Conservation (phyloP, 2,797 vertebrate species). For the Aulostomus chinensis region DNA sequence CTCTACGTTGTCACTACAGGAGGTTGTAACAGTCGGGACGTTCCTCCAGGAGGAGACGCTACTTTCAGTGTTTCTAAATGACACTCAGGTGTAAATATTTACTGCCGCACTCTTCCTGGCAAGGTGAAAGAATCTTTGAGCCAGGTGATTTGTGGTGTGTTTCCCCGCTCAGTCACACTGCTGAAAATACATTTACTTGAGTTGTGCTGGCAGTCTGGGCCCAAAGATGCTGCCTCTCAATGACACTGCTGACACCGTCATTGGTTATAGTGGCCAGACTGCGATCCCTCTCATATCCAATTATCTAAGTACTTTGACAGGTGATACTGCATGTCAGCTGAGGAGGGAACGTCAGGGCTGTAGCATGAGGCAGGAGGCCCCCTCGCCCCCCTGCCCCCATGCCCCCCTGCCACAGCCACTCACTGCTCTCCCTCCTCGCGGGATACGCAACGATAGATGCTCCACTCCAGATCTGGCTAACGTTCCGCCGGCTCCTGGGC, state of each 20-base stretch:
- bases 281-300: constrained; percentile 77
- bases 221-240: constrained; percentile 57
- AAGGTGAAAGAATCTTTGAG: constrained; percentile 63
- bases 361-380: constrained; percentile 61
- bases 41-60: constrained; percentile 53
- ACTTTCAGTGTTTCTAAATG: constrained; percentile 78
- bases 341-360: constrained; percentile 65
- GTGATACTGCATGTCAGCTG: constrained; percentile 95
- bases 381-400: constrained; percentile 26
- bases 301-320: constrained; percentile 88
- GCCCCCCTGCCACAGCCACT: constrained; percentile 40
- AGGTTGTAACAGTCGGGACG: no score
- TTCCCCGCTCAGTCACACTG: constrained; percentile 62
- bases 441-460: constrained; percentile 84
- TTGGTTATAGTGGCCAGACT: constrained; percentile 75
- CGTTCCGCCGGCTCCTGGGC: constrained; percentile 80
- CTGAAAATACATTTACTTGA: constrained; percentile 69
- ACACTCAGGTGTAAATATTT: constrained; percentile 73
- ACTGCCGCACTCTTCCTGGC: constrained; percentile 49
- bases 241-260: constrained; percentile 73
- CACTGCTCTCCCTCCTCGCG: constrained; percentile 90
- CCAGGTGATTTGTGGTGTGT: constrained; percentile 74
- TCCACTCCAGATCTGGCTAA: constrained; percentile 85
- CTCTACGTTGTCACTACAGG: constrained; percentile 2
- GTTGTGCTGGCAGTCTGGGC: constrained; percentile 53